phyloP scores from a whole-genome alignment of 2,888 invertebrate species.

The Antheraea assamensis region DNA sequence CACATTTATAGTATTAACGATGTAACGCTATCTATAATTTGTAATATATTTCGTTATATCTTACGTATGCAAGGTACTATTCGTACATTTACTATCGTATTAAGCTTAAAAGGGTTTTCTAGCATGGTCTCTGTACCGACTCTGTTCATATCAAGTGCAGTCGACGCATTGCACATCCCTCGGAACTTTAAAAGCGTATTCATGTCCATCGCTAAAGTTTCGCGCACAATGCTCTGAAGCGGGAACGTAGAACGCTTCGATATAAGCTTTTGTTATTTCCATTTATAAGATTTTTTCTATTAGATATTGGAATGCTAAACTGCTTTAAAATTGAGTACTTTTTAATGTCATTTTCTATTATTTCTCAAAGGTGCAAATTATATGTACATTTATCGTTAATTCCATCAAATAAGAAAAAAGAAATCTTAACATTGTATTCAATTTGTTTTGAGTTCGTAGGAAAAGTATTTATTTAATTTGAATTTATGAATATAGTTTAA shows the following conservation, averaged over 20 bases:
- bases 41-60: neutral
- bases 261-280: constrained; percentile 20
- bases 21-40: neutral
- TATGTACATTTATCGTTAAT: too few species aligned
- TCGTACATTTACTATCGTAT: neutral
- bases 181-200: constrained; percentile 63
- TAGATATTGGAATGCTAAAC: neutral
- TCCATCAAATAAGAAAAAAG: too few species aligned
- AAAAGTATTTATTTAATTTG: too few species aligned
- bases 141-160: constrained; percentile 24
- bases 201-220: constrained; percentile 62
- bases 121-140: constrained; percentile 7
- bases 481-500: too few species aligned
- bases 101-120: constrained; percentile 20
- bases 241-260: constrained; percentile 13
- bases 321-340: neutral
- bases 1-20: neutral
- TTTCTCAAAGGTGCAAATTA: neutral
- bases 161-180: constrained; percentile 40
- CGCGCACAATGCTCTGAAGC: constrained; percentile 34
- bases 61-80: neutral
- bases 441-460: too few species aligned
- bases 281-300: neutral
- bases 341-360: neutral
- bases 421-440: too few species aligned